phyloP scores from a whole-genome alignment of 2,113 vertebrate genomes.

The Cyprinodon tularosa region DNA sequence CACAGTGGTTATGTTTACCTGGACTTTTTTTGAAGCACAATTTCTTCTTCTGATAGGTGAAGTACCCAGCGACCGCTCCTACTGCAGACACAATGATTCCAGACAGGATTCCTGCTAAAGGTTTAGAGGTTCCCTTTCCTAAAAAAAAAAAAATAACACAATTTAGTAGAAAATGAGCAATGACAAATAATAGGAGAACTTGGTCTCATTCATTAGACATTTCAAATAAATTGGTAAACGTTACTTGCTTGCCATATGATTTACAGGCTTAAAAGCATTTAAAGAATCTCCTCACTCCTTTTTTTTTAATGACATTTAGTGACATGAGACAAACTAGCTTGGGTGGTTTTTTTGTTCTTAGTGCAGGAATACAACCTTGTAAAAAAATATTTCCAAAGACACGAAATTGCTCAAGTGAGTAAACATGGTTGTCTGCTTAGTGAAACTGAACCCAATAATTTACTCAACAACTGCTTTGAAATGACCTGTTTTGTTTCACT shows the following conservation, averaged over 20 bases:
- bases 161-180: neutral
- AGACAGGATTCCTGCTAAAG: constrained; percentile 82
- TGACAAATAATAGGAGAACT: neutral
- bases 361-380: constrained; percentile 17
- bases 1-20: constrained; percentile 46
- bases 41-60: constrained; percentile 90
- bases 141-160: constrained; percentile 12
- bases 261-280: constrained; percentile 26
- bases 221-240: neutral
- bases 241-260: constrained; percentile 3
- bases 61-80: constrained; percentile 84
- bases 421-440: neutral
- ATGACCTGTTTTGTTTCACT: neutral
- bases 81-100: constrained; percentile 78
- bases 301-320: constrained; percentile 15
- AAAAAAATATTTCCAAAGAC: neutral
- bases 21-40: constrained; percentile 86
- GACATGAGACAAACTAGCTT: constrained; percentile 49
- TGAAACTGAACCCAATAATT: neutral
- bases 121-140: constrained; percentile 46
- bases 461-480: neutral
- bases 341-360: constrained; percentile 34
- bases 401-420: neutral
- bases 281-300: constrained; percentile 52
- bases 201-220: neutral